These are phyloP conservation scores for Lamellibrachia luymesi DNA, from an alignment of 1,140 invertebrate species.

Conservation along the genomic window DNA sequence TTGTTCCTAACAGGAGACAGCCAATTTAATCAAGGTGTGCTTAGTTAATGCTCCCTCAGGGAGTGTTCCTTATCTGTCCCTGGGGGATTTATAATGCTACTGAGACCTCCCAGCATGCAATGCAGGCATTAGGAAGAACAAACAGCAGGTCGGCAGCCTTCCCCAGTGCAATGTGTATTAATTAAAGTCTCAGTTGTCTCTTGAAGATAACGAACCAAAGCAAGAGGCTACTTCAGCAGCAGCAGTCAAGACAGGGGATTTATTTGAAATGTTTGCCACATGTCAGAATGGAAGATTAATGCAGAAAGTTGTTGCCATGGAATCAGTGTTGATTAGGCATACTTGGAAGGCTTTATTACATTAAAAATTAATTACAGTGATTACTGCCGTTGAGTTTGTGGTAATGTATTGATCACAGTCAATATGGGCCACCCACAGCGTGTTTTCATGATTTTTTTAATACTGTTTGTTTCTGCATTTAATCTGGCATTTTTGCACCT, in stretches of 20 bases:
- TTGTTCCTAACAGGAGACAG: background rate
- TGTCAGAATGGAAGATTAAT: background rate
- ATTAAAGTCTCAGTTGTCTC: background rate
- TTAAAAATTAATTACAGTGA: background rate
- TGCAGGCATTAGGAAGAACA: background rate
- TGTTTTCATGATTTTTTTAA: background rate
- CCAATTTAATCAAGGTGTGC: conserved; percentile 4
- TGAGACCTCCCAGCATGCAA: background rate
- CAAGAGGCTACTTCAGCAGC: background rate
- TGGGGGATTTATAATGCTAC: background rate
- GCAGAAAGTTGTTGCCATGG: background rate
- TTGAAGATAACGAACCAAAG: background rate
- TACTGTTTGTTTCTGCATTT: background rate
- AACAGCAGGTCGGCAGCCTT: background rate
- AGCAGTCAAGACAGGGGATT: background rate
- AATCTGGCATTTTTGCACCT: background rate
- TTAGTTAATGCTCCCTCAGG: background rate
- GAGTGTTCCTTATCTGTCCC: background rate
- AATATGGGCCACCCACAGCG: background rate
- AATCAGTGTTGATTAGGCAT: background rate
- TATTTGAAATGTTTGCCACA: background rate
- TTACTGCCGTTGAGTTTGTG: background rate
- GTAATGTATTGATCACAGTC: background rate
- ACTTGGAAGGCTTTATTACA: background rate
- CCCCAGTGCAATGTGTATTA: background rate